A percentile compares a stretch with the other conserved stretches of the same genome.
Conservation (phyloP, 2,113 vertebrate species). For the Dicrurus megarhynchus region DNA sequence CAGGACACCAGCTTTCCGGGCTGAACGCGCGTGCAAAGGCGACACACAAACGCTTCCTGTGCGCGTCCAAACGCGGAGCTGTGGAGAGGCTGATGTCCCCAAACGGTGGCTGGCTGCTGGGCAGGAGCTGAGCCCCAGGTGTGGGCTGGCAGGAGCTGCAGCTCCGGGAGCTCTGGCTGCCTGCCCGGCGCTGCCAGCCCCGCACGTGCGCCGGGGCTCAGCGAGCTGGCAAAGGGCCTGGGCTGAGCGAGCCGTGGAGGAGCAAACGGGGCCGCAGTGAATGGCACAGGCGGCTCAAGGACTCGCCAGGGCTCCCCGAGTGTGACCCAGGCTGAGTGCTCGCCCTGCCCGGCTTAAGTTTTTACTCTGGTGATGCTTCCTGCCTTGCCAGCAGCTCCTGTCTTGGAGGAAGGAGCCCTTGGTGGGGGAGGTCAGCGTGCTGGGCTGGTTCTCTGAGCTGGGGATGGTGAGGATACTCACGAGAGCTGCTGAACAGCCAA, state of each 20-base stretch:
- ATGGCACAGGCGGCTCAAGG: fast-evolving
- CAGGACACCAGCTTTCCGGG: fast-evolving
- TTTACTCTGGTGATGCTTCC: background rate
- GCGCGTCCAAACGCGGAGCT: fast-evolving
- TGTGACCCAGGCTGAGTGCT: fast-evolving
- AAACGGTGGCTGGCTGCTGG: fast-evolving
- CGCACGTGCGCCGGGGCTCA: fast-evolving
- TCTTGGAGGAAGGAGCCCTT: background rate
- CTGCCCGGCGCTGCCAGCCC: background rate
- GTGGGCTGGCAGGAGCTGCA: background rate
- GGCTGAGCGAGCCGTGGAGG: fast-evolving
- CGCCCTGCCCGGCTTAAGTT: fast-evolving
- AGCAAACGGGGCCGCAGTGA: fast-evolving
- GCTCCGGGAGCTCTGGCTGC: background rate
- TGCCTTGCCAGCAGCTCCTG: background rate
- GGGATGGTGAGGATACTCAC: background rate
- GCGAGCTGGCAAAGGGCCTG: background rate
- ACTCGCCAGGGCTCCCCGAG: fast-evolving
- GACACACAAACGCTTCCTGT: fast-evolving
- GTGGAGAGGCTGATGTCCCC: background rate
- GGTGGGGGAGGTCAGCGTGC: too few relatives aligned
- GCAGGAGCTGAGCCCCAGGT: background rate
- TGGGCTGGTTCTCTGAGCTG: background rate
- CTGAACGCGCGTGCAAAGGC: fast-evolving
- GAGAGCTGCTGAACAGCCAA: background rate